Conservation (phyloP, 2,113 vertebrate genomes). For the Brachyhypopomus occidentalis region DNA sequence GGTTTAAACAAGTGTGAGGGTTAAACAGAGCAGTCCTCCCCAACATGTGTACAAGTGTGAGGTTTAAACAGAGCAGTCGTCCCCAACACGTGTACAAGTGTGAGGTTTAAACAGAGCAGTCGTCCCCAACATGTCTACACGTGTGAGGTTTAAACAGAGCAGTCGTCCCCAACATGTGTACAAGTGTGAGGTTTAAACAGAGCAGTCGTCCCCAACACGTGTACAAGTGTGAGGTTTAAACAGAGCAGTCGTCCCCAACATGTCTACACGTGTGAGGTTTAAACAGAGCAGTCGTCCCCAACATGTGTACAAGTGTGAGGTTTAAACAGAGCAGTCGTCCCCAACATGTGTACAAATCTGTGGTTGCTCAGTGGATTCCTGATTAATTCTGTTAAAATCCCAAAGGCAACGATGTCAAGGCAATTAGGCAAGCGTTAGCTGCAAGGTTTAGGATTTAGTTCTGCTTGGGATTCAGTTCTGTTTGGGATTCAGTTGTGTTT, state of each 20-base stretch:
- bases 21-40: constrained; percentile 38
- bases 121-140: too few relatives aligned
- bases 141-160: too few relatives aligned
- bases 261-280: too few relatives aligned
- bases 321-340: constrained; percentile 34
- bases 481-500: constrained; percentile 46
- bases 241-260: constrained; percentile 41
- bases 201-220: too few relatives aligned
- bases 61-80: too few relatives aligned
- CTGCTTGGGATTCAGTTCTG: constrained; percentile 56
- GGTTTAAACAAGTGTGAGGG: constrained; percentile 44
- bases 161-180: too few relatives aligned
- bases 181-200: too few relatives aligned
- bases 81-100: too few relatives aligned
- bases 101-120: too few relatives aligned
- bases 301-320: too few relatives aligned
- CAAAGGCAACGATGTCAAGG: constrained; percentile 62
- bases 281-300: too few relatives aligned
- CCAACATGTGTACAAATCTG: constrained; percentile 7
- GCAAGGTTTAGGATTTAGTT: constrained; percentile 35
- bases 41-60: constrained; percentile 56
- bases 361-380: constrained; percentile 41
- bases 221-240: constrained; percentile 22
- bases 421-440: constrained; percentile 57
- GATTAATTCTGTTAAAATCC: constrained; percentile 47